Evolutionary conservation across 2,888 invertebrate species (phyloP).

Genomic region (Cynaeus angustus): DNA sequence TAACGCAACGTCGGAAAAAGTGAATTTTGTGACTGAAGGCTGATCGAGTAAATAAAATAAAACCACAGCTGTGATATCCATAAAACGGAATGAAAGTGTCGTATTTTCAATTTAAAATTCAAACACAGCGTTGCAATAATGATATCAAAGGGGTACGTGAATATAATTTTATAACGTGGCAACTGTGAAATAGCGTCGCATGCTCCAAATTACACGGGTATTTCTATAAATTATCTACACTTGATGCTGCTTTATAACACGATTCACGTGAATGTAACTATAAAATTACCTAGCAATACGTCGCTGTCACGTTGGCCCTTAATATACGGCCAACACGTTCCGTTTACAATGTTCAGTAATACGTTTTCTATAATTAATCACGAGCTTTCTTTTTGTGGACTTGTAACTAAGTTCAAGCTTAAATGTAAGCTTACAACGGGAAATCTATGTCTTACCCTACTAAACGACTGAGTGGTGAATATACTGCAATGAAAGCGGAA

Average conservation of each 20-base stretch:
- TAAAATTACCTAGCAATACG: conserved; percentile 23
- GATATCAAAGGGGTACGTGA: conserved; percentile 9
- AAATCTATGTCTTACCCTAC: conserved; percentile 15
- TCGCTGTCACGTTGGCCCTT: conserved; percentile 1
- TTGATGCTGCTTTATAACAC: conserved; percentile 11
- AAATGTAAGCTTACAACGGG: conserved; percentile 11
- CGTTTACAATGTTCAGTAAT: conserved; percentile 29
- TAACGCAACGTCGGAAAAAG: background rate
- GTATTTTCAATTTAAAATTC: conserved; percentile 31
- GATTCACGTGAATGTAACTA: conserved; percentile 23
- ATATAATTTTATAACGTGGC: conserved; percentile 19
- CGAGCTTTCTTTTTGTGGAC: conserved; percentile 24
- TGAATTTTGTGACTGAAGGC: conserved; percentile 1
- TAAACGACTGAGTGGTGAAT: conserved; percentile 21
- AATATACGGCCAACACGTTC: conserved; percentile 24
- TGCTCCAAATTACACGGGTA: conserved; percentile 16
- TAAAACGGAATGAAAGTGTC: conserved; percentile 23
- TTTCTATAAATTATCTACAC: conserved; percentile 4
- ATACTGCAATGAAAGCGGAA: conserved; percentile 16
- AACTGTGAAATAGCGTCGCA: conserved; percentile 17
- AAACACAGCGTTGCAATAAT: conserved; percentile 10
- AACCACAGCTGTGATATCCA: conserved; percentile 10
- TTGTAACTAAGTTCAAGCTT: conserved; percentile 19
- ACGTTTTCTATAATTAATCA: conserved; percentile 40
- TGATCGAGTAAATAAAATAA: conserved; percentile 23